A percentile compares a stretch with the other conserved stretches of the same genome.
phyloP scores from a whole-genome alignment of 2,797 vertebrate species.

The Gymnothorax reevesii region DNA sequence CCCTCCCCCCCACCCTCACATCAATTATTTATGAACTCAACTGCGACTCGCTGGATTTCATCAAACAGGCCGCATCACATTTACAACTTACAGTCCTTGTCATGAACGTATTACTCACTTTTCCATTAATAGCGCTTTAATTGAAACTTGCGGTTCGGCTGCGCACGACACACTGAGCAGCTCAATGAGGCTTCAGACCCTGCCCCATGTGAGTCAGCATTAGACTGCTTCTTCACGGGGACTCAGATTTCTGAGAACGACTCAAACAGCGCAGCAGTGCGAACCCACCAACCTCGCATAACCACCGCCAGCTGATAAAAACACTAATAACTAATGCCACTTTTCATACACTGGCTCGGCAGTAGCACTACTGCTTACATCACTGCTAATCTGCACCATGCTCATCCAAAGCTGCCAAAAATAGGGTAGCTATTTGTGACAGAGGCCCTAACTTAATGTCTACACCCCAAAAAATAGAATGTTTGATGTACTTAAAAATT shows the following conservation, averaged over 20 bases:
- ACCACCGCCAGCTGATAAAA: neutral
- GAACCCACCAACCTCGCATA: neutral
- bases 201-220: neutral
- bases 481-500: no score
- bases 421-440: no score
- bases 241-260: neutral
- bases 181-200: neutral
- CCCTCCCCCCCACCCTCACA: neutral
- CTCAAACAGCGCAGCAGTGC: neutral
- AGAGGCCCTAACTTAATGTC: no score
- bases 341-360: neutral
- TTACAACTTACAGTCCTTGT: slow-evolving; percentile 11
- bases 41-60: neutral
- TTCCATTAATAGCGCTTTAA: slow-evolving; percentile 6
- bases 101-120: slow-evolving; percentile 25
- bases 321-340: neutral
- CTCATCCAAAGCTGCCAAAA: no score
- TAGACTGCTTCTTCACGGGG: neutral
- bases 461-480: no score
- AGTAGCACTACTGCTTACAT: neutral
- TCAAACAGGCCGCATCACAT: slow-evolving; percentile 22
- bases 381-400: no score
- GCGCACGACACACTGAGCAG: neutral
- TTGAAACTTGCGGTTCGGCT: neutral
- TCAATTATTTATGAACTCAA: slow-evolving; percentile 5